Evolutionary conservation across 2,113 vertebrate species (phyloP).

Genomic region (Anas platyrhynchos): DNA sequence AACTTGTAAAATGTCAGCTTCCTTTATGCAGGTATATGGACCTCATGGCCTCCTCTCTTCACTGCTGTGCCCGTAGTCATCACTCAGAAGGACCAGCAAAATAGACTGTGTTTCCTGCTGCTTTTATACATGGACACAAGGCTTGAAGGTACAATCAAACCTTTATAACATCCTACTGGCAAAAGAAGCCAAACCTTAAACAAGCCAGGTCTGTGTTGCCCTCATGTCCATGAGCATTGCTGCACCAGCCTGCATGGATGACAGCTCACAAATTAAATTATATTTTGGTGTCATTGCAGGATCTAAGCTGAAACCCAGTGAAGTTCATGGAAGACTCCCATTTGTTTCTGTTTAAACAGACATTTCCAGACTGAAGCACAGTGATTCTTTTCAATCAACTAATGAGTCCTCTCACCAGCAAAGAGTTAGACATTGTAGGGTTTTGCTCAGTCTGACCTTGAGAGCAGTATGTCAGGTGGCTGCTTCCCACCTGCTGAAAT

Average conservation of each 20-base stretch:
- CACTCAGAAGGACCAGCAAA: neutral
- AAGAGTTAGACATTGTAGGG: neutral
- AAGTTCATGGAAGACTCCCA: neutral
- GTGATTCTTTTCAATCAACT: neutral
- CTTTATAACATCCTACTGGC: neutral
- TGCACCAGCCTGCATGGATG: too few relatives aligned
- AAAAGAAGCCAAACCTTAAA: neutral
- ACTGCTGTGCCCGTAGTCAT: neutral
- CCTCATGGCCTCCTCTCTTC: neutral
- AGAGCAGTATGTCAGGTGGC: neutral
- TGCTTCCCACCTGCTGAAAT: neutral
- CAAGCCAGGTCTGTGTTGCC: too few relatives aligned
- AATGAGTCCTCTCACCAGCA: neutral
- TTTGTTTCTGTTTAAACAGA: neutral
- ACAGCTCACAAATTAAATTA: neutral
- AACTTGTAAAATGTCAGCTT: neutral
- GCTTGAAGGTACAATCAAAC: neutral
- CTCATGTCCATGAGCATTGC: too few relatives aligned
- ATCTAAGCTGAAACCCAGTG: neutral
- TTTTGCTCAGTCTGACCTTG: neutral
- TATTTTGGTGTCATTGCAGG: neutral
- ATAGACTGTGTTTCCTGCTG: neutral
- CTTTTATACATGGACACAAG: neutral
- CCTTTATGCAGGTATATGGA: neutral
- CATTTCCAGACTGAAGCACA: neutral